These are phyloP conservation scores for Rhagonycha lutea DNA, from an alignment of 2,888 invertebrate species.

Conservation along the genomic window DNA sequence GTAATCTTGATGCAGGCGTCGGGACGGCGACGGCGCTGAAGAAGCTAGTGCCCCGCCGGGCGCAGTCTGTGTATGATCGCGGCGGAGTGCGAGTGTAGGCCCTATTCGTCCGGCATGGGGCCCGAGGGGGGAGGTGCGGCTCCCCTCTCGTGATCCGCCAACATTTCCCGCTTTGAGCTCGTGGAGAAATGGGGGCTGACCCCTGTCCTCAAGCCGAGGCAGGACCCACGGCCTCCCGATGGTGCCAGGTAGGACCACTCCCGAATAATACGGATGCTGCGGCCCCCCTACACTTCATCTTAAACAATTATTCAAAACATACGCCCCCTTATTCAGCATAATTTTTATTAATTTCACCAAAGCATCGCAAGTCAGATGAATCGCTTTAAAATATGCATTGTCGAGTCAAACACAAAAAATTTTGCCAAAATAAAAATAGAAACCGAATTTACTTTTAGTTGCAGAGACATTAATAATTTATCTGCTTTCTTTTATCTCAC, in stretches of 20 bases:
- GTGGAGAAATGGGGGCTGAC: conserved; percentile 98
- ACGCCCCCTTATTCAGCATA: not conserved
- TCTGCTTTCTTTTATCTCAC: not conserved
- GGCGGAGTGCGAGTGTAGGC: conserved; percentile 55
- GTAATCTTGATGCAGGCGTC: conserved; percentile 49
- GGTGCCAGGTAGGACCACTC: conserved; percentile 66
- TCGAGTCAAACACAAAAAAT: not conserved
- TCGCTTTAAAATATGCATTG: not conserved
- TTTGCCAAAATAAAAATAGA: not conserved
- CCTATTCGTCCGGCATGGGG: conserved; percentile 62
- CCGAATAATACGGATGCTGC: conserved; percentile 42
- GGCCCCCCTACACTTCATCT: not conserved
- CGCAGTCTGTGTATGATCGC: conserved; percentile 55
- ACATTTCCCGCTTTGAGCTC: conserved; percentile 97
- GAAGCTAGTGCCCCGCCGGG: conserved; percentile 49
- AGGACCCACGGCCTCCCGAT: conserved; percentile 85
- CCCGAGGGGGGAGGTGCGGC: conserved; percentile 64
- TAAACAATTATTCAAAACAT: not conserved
- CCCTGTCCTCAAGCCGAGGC: conserved; percentile 96
- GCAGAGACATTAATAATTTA: not conserved
- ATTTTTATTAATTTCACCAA: not conserved
- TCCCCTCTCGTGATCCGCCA: conserved; percentile 73
- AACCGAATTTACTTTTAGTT: not conserved
- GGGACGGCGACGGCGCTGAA: conserved; percentile 46
- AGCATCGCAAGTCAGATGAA: not conserved